A percentile compares a stretch with the other conserved stretches of the same genome.
Conservation (phyloP, 2,113 vertebrate species). For the Taxidea taxus region DNA sequence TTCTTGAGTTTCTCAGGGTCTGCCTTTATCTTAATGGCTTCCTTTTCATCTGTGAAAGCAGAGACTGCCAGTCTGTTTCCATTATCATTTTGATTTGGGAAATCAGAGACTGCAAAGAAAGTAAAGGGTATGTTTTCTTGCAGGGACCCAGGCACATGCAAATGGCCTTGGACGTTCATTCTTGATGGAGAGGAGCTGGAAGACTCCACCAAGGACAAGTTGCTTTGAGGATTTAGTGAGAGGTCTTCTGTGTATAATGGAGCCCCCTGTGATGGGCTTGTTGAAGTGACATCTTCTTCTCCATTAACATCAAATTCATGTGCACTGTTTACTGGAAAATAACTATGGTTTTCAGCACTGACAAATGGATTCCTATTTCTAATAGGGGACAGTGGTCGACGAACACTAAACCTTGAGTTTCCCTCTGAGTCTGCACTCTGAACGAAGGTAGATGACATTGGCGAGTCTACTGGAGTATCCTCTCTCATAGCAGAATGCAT, state of each 20-base stretch:
- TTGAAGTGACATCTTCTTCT: background rate
- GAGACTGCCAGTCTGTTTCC: background rate
- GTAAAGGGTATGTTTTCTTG: constrained; percentile 45
- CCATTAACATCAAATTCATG: background rate
- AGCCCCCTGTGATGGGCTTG: background rate
- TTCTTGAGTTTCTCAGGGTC: constrained; percentile 77
- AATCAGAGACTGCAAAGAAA: constrained; percentile 49
- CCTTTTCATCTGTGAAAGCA: background rate
- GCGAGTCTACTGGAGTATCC: background rate
- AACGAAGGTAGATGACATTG: background rate
- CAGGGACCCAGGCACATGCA: background rate
- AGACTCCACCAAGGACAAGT: background rate
- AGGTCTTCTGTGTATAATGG: background rate
- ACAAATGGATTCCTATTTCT: constrained; percentile 26
- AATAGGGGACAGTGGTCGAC: constrained; percentile 54
- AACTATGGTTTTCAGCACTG: background rate
- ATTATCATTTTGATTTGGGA: constrained; percentile 43
- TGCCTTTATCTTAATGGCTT: background rate
- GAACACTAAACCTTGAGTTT: constrained; percentile 2
- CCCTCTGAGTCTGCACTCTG: constrained; percentile 10
- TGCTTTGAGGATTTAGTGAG: background rate
- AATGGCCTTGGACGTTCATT: constrained; percentile 32
- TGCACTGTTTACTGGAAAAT: background rate
- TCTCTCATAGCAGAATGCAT: background rate
- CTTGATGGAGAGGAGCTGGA: constrained; percentile 14